phyloP scores from a whole-genome alignment of 2,113 vertebrate species.

The Stomatorhinus ivindoensis region DNA sequence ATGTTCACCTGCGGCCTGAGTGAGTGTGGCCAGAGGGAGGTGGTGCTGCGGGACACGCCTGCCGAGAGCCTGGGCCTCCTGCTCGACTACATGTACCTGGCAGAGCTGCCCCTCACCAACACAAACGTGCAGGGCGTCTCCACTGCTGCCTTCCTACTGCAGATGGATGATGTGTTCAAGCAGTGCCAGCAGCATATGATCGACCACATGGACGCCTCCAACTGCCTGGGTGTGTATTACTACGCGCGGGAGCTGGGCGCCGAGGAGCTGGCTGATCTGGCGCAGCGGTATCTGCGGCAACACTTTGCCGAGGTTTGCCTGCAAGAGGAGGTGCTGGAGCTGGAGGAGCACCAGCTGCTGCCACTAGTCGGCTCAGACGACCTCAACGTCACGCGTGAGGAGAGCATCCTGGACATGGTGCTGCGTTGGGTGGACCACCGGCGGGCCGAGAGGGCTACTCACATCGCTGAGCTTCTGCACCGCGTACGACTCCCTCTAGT shows the following conservation, averaged over 20 bases:
- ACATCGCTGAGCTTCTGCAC: conserved; percentile 70
- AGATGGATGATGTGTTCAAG: conserved; percentile 75
- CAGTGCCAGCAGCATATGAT: conserved; percentile 78
- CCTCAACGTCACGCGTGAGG: conserved; percentile 81
- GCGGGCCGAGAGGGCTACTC: conserved; percentile 44
- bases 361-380: conserved; percentile 77
- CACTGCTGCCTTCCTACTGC: conserved; percentile 73
- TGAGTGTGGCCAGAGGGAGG: conserved; percentile 66
- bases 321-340: conserved; percentile 79
- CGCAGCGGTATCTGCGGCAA: conserved; percentile 66
- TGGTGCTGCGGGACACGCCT: conserved; percentile 65
- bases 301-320: conserved; percentile 81
- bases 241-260: conserved; percentile 78
- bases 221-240: conserved; percentile 79
- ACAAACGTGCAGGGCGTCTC: conserved; percentile 76
- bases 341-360: conserved; percentile 69
- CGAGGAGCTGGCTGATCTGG: conserved; percentile 64
- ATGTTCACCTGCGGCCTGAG: conserved; percentile 86
- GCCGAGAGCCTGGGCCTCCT: conserved; percentile 67
- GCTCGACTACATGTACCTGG: conserved; percentile 72
- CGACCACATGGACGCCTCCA: conserved; percentile 78
- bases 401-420: conserved; percentile 77
- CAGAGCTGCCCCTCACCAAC: conserved; percentile 57
- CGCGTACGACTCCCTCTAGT: conserved; percentile 74
- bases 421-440: conserved; percentile 73